A percentile compares a stretch with the other conserved stretches of the same genome.
Conservation (phyloP, 1,140 invertebrate species). For the Panagrolaimus sp. region DNA sequence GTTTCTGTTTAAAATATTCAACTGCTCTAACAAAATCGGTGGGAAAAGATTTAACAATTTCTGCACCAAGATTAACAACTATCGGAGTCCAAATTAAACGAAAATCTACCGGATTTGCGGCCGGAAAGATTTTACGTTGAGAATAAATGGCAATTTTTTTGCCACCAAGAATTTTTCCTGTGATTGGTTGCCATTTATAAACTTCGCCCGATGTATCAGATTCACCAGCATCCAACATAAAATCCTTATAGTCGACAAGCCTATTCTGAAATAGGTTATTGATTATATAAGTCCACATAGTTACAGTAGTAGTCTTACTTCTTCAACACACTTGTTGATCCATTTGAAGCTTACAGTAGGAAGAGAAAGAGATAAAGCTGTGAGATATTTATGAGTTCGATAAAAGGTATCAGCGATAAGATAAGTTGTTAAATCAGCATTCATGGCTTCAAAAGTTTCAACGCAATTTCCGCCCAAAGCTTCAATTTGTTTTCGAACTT, state of each 20-base stretch:
- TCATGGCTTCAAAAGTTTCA: conserved; percentile 33
- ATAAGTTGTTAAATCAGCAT: conserved; percentile 26
- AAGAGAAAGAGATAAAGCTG: conserved; percentile 47
- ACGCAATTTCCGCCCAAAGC: conserved; percentile 45
- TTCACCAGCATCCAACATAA: conserved; percentile 45
- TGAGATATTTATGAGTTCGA: conserved; percentile 56
- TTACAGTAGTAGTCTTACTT: conserved; percentile 22
- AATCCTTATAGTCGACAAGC: conserved; percentile 38
- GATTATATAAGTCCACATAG: too few species aligned
- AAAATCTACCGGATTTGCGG: background rate
- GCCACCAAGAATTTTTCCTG: too few species aligned
- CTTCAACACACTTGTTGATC: conserved; percentile 44
- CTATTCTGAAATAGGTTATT: conserved; percentile 31
- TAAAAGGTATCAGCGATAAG: conserved; percentile 56
- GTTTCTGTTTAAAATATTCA: too few species aligned
- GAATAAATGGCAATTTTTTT: too few species aligned
- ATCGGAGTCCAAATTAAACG: background rate
- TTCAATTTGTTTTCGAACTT: conserved; percentile 40
- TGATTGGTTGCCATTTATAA: too few species aligned
- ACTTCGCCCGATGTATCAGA: background rate
- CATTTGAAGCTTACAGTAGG: conserved; percentile 49
- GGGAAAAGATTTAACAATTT: background rate
- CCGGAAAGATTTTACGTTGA: too few species aligned
- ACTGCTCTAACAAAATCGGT: background rate
- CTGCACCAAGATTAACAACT: background rate